Base-by-base conservation (phyloP, 2,888 invertebrate genomes). In the Ellobium chinense region DNA sequence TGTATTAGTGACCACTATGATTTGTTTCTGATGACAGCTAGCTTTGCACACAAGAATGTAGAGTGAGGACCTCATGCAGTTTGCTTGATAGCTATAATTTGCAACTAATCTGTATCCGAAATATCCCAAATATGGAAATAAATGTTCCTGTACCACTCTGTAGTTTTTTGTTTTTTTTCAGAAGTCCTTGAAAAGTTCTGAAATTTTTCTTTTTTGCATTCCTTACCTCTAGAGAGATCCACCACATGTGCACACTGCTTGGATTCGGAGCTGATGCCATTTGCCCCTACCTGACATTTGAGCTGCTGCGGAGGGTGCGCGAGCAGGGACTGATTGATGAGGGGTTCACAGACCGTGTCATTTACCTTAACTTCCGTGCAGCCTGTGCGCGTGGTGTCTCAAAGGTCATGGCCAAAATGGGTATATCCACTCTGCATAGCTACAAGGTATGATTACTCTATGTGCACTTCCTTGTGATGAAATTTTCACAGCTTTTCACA, bases 351-450 rank as follows among this genome's bases (percentile, higher is more conserved):
- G 97, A 99, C 92, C 95, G 96, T 7, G 95, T 95, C 78, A 96
- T 99, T 85, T 92, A 91, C 87, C 89, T 95, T 93, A 95, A 98
- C 87, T 99, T 98, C 93, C 95, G 97, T 62, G 96, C 96, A 85
- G 98, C 99, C 60, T 96, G 97, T 91, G 97, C 97, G 89, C 95
- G 97, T 0, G 98, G 98, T 72, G 96, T 97, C 87, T 95, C 96
- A 72, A 98, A 98, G 93, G 97, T 92, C 54, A 99, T 99, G 99
- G 99, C 99, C 5, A 99, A 99, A 93, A 99, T 99, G 99, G 99
- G 99, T 80, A 99, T 99, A 91, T 98, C 98, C 80, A 99, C 99
- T 0, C 94, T 99, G 60, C 99, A 99, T 93, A 99, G 98, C 0
- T 99, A 99, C 94, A 99, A 99, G 94, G 93, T 93, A 83, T 18